A percentile compares a stretch with the other conserved stretches of the same genome.
phyloP scores from a whole-genome alignment of 2,113 vertebrate species.

The Pionites leucogaster region DNA sequence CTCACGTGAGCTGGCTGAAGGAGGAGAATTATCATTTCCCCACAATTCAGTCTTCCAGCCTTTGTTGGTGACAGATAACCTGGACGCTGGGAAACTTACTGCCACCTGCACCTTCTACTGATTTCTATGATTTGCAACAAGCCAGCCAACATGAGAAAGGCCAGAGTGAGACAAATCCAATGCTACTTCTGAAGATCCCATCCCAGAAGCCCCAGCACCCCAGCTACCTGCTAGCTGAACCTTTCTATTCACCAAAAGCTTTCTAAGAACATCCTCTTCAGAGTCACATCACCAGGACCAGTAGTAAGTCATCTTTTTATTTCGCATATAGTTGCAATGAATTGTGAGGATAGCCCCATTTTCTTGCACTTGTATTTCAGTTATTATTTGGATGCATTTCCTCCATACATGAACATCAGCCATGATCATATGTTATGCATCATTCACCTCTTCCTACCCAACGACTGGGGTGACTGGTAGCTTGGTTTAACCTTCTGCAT shows the following conservation, averaged over 20 bases:
- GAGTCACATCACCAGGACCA: background rate
- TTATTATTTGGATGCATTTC: background rate
- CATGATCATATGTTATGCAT: background rate
- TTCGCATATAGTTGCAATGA: background rate
- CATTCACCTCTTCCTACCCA: background rate
- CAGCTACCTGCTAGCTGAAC: background rate
- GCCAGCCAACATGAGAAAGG: background rate
- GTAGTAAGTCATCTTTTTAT: background rate
- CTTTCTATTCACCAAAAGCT: background rate
- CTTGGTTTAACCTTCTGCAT: background rate
- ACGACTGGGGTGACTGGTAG: background rate
- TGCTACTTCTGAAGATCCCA: background rate
- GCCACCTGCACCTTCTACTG: background rate
- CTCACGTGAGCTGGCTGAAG: rapidly evolving
- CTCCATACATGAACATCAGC: background rate
- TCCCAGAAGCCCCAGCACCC: background rate
- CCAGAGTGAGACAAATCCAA: background rate
- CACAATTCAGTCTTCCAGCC: background rate
- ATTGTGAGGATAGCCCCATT: background rate
- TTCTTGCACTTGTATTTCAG: background rate
- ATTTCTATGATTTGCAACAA: background rate
- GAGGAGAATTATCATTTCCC: background rate
- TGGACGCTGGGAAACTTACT: background rate
- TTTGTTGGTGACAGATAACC: background rate
- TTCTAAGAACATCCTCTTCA: background rate